These are phyloP conservation scores for Tiliacea citrago DNA, from an alignment of 2,888 invertebrate genomes.

Conservation along the genomic window DNA sequence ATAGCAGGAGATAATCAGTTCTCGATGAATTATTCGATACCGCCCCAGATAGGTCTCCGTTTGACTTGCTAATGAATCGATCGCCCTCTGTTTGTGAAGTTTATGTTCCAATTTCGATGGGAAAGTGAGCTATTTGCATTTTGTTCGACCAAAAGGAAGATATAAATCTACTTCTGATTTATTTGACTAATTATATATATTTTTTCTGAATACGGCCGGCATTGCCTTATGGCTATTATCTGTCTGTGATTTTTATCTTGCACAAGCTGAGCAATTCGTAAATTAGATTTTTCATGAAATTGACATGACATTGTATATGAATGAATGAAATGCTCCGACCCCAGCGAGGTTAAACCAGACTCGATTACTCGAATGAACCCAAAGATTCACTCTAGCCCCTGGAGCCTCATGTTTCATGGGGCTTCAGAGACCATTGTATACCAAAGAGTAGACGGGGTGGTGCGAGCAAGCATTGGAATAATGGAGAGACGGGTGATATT, in stretches of 20 bases:
- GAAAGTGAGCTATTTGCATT: slow-evolving; percentile 50
- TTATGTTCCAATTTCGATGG: slow-evolving; percentile 52
- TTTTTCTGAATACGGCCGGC: background rate
- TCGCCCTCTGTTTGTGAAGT: slow-evolving; percentile 59
- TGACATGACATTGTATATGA: too few relatives aligned
- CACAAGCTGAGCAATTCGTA: background rate
- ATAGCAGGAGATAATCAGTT: slow-evolving; percentile 62
- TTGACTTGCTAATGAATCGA: slow-evolving; percentile 73
- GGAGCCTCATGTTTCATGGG: too few relatives aligned
- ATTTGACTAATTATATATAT: background rate
- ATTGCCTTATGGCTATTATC: background rate
- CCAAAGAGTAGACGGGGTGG: too few relatives aligned
- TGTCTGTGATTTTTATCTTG: background rate
- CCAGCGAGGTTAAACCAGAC: too few relatives aligned
- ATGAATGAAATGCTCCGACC: too few relatives aligned
- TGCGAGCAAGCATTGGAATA: too few relatives aligned
- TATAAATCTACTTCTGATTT: background rate
- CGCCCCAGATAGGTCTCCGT: slow-evolving; percentile 44
- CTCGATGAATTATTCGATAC: slow-evolving; percentile 61
- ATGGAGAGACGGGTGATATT: too few relatives aligned
- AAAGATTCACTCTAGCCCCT: too few relatives aligned
- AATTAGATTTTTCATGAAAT: too few relatives aligned
- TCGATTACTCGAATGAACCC: too few relatives aligned
- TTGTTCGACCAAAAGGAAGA: slow-evolving; percentile 8
- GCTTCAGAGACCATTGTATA: too few relatives aligned